phyloP scores from a whole-genome alignment of 2,113 vertebrate species.

The Salvelinus namaycush region DNA sequence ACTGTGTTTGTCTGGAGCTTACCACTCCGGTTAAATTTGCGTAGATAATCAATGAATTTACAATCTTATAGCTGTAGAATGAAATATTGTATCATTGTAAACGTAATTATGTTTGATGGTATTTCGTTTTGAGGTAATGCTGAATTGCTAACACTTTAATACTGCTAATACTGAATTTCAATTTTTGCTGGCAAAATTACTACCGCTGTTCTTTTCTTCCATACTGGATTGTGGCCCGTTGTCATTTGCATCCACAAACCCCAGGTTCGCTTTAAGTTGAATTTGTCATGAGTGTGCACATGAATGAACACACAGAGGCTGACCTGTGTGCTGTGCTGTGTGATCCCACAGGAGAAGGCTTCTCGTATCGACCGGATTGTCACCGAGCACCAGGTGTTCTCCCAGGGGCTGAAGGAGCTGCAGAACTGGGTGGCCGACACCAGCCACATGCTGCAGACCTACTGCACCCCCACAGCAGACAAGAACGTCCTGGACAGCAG shows the following conservation, averaged over 20 bases:
- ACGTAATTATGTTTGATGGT: not conserved
- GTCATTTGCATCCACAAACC: not conserved
- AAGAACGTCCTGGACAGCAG: conserved; percentile 90
- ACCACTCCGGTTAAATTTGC: not conserved
- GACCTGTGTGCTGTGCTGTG: not conserved
- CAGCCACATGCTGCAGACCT: conserved; percentile 87
- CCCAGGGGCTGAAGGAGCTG: conserved; percentile 83
- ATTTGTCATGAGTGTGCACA: not conserved
- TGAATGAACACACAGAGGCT: not conserved
- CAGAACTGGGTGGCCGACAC: conserved; percentile 92
- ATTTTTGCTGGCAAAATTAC: not conserved
- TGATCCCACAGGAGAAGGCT: conserved; percentile 85
- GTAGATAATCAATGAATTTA: not conserved
- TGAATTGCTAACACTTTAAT: not conserved
- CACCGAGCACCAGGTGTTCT: conserved; percentile 90
- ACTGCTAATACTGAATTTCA: not conserved
- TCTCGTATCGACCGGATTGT: conserved; percentile 88
- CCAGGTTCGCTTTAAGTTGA: not conserved
- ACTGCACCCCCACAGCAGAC: conserved; percentile 86
- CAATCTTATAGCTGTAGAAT: not conserved
- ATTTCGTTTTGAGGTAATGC: not conserved
- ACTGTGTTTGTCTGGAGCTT: conserved; percentile 24
- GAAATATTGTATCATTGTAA: not conserved
- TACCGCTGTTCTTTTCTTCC: not conserved
- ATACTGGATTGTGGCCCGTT: not conserved